Evolutionary conservation across 2,113 vertebrate species (phyloP).

Genomic region (Sakesphorus luctuosus): DNA sequence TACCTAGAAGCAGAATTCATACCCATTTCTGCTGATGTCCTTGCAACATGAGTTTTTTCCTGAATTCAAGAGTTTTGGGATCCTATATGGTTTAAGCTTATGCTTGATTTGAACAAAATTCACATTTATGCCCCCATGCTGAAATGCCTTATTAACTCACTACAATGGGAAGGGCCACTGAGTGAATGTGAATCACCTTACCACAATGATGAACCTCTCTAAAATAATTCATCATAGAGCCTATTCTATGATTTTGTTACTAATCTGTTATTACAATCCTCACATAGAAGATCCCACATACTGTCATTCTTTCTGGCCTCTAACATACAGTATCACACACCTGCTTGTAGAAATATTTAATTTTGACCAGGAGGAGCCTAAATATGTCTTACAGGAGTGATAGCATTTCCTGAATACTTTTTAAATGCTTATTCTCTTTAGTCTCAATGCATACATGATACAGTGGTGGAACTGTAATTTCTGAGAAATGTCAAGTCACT

Average conservation of each 20-base stretch:
- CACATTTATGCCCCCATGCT: background rate
- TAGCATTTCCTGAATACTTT: background rate
- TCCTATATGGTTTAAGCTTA: background rate
- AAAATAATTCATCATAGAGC: background rate
- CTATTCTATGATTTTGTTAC: background rate
- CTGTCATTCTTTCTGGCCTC: background rate
- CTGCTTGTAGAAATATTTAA: background rate
- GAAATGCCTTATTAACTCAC: background rate
- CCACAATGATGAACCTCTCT: background rate
- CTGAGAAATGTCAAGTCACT: background rate
- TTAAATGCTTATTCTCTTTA: background rate
- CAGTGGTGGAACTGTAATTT: background rate
- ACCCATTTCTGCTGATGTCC: background rate
- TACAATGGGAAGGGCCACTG: background rate
- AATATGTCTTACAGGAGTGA: background rate
- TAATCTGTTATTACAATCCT: background rate
- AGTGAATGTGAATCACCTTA: background rate
- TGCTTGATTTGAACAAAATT: background rate
- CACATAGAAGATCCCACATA: background rate
- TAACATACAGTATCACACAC: background rate
- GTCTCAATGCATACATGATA: background rate
- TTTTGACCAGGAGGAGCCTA: background rate
- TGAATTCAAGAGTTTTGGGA: background rate
- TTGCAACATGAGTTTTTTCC: fast-evolving
- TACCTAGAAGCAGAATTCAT: background rate